Conservation (phyloP, 2,888 invertebrate species). For the Tipula unca region DNA sequence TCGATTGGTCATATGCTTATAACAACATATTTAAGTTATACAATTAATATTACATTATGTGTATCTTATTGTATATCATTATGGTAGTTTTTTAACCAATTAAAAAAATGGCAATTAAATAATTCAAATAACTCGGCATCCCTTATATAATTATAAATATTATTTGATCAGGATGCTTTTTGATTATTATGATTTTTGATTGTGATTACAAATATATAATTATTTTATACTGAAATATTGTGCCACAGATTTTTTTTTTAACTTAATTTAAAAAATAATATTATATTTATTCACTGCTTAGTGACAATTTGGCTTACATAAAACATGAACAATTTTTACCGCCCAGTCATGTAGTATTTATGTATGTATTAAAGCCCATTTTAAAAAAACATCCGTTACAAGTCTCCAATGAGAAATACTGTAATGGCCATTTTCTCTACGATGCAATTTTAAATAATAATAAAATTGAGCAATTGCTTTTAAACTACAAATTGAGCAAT, state of each 20-base stretch:
- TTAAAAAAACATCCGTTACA: background rate
- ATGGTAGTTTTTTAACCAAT: background rate
- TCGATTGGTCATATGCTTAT: background rate
- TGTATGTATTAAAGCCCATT: background rate
- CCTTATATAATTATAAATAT: background rate
- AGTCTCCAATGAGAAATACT: background rate
- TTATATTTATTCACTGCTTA: background rate
- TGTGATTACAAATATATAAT: background rate
- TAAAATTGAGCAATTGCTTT: background rate
- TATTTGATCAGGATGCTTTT: background rate
- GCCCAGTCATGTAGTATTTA: background rate
- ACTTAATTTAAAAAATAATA: background rate
- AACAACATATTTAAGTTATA: background rate
- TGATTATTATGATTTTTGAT: background rate
- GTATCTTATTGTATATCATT: background rate
- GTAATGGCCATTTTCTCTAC: background rate
- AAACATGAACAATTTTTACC: background rate
- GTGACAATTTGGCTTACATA: background rate
- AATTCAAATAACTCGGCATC: background rate
- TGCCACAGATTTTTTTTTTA: background rate
- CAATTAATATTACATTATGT: background rate
- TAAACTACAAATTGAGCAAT: no score
- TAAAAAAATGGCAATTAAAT: background rate
- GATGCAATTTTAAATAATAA: no score
- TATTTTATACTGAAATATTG: background rate